Percentiles rank a stretch among this genome's conserved stretches.
Evolutionary conservation across 1,140 invertebrate species (phyloP).

Genomic region (Lasioglossum baleicum): DNA sequence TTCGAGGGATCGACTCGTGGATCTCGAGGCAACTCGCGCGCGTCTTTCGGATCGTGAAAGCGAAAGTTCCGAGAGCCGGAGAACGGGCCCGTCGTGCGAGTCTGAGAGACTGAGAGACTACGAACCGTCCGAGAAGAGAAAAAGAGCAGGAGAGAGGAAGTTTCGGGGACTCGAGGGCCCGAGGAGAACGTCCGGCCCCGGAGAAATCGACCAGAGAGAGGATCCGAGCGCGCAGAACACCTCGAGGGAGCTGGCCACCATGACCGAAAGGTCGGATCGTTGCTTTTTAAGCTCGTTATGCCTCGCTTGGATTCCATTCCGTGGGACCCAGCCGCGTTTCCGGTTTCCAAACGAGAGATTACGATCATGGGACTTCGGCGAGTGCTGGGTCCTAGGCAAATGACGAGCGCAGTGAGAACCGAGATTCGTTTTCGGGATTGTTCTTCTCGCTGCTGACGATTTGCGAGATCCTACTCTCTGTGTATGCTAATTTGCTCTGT

Average conservation of each 20-base stretch:
- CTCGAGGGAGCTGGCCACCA: not conserved
- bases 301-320: not conserved
- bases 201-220: not conserved
- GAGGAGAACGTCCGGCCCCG: conserved; percentile 10
- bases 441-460: not conserved
- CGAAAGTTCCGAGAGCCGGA: conserved; percentile 27
- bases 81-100: conserved; percentile 20
- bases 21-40: not conserved
- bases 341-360: conserved; percentile 40
- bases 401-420: not conserved
- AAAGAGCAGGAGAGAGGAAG: conserved; percentile 41
- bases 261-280: conserved; percentile 29
- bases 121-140: not conserved
- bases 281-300: not conserved
- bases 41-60: conserved; percentile 37
- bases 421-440: not conserved
- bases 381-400: conserved; percentile 1
- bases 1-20: not conserved
- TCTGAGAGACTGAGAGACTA: conserved; percentile 13
- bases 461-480: too few species aligned
- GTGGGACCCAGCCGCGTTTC: conserved; percentile 15
- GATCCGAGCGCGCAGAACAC: not conserved
- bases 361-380: too few species aligned
- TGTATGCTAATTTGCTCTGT: too few species aligned
- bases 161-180: conserved; percentile 2